Percentiles rank a stretch among this genome's conserved stretches.
phyloP scores from a whole-genome alignment of 2,888 invertebrate genomes.

The Willowsia nigromaculata region DNA sequence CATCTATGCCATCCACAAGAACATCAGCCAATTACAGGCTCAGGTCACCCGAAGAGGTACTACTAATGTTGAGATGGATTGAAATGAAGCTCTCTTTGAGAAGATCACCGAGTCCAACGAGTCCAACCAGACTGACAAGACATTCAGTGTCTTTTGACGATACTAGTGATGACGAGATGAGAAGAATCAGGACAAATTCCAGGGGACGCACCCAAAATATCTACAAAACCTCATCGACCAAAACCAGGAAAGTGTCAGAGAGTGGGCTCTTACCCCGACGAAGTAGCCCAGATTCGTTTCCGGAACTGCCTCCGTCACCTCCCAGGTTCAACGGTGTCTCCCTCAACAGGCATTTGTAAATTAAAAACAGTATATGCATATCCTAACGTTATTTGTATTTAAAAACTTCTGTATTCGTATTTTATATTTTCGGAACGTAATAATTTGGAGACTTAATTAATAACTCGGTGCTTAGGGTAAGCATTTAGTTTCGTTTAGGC shows the following conservation, averaged over 20 bases:
- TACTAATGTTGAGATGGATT: constrained; percentile 80
- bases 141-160: constrained; percentile 77
- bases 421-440: neutral
- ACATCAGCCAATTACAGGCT: constrained; percentile 81
- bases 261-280: neutral
- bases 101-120: constrained; percentile 73
- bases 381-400: neutral
- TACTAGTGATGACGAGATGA: constrained; percentile 77
- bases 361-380: constrained; percentile 13
- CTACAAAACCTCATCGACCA: constrained; percentile 59
- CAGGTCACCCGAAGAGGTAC: constrained; percentile 80
- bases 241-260: constrained; percentile 47
- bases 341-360: constrained; percentile 69
- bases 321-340: constrained; percentile 49
- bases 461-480: constrained; percentile 22
- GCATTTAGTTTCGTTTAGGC: neutral
- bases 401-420: neutral
- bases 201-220: constrained; percentile 78
- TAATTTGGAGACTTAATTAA: neutral
- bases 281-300: constrained; percentile 57
- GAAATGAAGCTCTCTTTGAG: constrained; percentile 72
- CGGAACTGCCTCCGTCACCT: constrained; percentile 68
- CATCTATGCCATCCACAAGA: constrained; percentile 80
- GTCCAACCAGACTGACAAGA: constrained; percentile 65
- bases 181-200: constrained; percentile 77